phyloP scores from a whole-genome alignment of 2,113 vertebrate species.

The Hiodon tergisus region DNA sequence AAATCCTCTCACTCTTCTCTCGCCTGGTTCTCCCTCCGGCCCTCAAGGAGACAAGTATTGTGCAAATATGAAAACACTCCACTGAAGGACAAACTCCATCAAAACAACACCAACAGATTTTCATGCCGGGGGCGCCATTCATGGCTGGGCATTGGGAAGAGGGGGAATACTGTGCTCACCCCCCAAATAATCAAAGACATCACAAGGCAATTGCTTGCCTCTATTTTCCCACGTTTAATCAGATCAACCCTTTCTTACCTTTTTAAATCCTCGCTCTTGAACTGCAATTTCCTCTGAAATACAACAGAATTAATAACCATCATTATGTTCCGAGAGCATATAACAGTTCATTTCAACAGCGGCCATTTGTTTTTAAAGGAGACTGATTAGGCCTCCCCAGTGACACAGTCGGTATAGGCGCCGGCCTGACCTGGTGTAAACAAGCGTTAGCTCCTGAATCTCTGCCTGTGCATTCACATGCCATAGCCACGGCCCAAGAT shows the following conservation, averaged over 20 bases:
- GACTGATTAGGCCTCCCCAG: too few species aligned
- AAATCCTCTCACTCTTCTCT: neutral
- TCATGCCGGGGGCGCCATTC: neutral
- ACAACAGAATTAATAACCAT: neutral
- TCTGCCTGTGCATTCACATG: too few species aligned
- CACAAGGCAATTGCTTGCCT: neutral
- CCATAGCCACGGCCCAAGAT: too few species aligned
- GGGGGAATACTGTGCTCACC: neutral
- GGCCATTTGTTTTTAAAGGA: too few species aligned
- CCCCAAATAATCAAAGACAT: neutral
- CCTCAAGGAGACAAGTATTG: neutral
- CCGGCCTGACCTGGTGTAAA: too few species aligned
- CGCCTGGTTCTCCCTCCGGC: neutral
- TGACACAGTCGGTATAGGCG: too few species aligned
- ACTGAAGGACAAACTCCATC: neutral
- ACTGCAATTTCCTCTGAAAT: constrained; percentile 20
- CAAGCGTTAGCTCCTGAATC: too few species aligned
- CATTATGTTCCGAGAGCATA: neutral
- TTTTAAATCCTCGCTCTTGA: neutral
- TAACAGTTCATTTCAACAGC: neutral
- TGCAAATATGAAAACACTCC: neutral
- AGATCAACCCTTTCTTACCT: constrained; percentile 12
- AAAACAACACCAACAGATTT: neutral
- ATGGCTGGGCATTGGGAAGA: neutral
- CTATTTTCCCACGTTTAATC: neutral